phyloP scores from a whole-genome alignment of 2,888 invertebrate species.

The Campaea margaritaria region DNA sequence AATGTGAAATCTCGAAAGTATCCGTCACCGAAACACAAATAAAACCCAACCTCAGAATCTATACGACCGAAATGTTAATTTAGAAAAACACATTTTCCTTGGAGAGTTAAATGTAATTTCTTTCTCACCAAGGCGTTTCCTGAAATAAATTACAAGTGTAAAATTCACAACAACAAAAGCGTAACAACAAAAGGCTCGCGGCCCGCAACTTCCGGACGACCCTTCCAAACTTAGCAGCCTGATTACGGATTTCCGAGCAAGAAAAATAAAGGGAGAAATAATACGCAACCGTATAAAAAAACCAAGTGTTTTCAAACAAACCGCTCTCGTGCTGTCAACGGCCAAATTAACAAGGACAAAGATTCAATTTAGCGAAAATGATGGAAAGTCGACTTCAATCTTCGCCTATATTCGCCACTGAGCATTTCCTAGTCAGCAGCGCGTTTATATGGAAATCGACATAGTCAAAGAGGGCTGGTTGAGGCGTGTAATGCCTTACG shows the following conservation, averaged over 20 bases:
- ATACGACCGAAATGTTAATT: slow-evolving; percentile 76
- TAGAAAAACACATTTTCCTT: slow-evolving; percentile 83
- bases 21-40: slow-evolving; percentile 14
- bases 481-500: slow-evolving; percentile 72
- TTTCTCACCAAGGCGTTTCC: slow-evolving; percentile 83
- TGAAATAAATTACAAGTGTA: slow-evolving; percentile 86
- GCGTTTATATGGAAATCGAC: slow-evolving; percentile 75
- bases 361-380: slow-evolving; percentile 33
- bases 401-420: slow-evolving; percentile 62
- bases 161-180: slow-evolving; percentile 85
- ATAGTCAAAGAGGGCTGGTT: slow-evolving; percentile 74
- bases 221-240: slow-evolving; percentile 84
- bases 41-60: slow-evolving; percentile 57
- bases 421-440: slow-evolving; percentile 64
- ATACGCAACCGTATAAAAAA: slow-evolving; percentile 63
- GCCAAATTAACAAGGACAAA: slow-evolving; percentile 40
- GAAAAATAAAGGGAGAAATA: slow-evolving; percentile 76
- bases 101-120: slow-evolving; percentile 82
- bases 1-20: slow-evolving; percentile 7
- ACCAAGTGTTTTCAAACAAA: slow-evolving; percentile 62
- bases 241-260: slow-evolving; percentile 84
- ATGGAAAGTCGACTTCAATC: slow-evolving; percentile 34
- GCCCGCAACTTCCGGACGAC: slow-evolving; percentile 83
- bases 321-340: slow-evolving; percentile 54
- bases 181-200: slow-evolving; percentile 84